Evolutionary conservation across 2,797 vertebrate genomes (phyloP), one percentile per base, ranked within the genome.

Genomic region (Myripristis jacobus): DNA sequence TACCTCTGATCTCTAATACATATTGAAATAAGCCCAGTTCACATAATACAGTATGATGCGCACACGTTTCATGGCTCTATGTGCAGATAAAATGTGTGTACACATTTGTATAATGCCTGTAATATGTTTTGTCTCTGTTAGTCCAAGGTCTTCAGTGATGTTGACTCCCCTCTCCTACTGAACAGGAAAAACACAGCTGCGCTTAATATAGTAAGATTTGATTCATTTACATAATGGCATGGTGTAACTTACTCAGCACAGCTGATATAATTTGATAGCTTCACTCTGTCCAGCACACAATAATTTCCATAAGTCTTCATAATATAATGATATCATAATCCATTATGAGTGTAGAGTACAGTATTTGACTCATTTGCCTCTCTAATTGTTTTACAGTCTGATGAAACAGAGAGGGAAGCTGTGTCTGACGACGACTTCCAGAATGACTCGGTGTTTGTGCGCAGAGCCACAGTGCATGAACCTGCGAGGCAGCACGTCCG

Each of bases 381-480:
- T 6, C 19, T 60, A 21, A 3, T 55, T 64, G 22, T 55, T 64
- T 50, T 80, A 25, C 84, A 94, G 94, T 83, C 92, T 1, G 84
- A 87, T 47, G 91, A 92, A 56, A 84, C 66, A 0, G 89, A 83
- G n/a, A 82, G 0, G 0, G 82, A 78, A 48, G 69, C 51, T 0
- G 46, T 48, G 44, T 93, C 92, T 19, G 93, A 92, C 21, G 89
- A 93, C 3, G 94, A 94, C 75, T 94, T 94, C 79, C 84, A 92
- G 84, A 78, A 77, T 1, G 66, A 67, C 6, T 83, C 82, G 0
- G 4, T 67, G 15, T 56, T 80, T 31, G 3, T 15, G 2, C 61
- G 11, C 56, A 81, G 69, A 77, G 31, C 70, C 25, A 18, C 57
- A 34, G 63, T 60, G 13, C 48, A 64, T 6, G 41, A 21, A 55